These are phyloP conservation scores for Pyrrhosoma nymphula DNA, from an alignment of 2,888 invertebrate species.

Conservation along the genomic window DNA sequence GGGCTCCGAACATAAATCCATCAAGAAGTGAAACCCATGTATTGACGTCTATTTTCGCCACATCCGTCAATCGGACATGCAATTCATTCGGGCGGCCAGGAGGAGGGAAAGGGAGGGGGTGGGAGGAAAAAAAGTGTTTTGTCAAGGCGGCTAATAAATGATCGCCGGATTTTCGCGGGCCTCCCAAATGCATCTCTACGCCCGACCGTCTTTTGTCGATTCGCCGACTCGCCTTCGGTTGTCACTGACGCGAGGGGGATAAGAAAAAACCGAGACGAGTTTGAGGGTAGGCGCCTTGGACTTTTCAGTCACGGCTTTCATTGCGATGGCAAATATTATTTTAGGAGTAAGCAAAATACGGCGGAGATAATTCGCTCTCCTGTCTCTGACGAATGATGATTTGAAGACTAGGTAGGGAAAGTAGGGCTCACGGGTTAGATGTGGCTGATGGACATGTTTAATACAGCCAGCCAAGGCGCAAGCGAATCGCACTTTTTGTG, in stretches of 20 bases:
- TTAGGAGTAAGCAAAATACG: conserved; percentile 23
- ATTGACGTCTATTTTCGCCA: conserved; percentile 47
- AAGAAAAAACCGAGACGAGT: not conserved
- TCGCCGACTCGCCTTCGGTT: not conserved
- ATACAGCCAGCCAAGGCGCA: not conserved
- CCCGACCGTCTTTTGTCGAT: not conserved
- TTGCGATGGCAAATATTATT: conserved; percentile 41
- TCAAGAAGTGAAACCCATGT: not conserved
- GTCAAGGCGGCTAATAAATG: conserved; percentile 4
- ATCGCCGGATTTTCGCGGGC: conserved; percentile 29
- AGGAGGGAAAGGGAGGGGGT: not conserved
- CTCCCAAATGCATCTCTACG: conserved; percentile 20
- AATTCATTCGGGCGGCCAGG: conserved; percentile 33
- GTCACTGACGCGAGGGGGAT: not conserved
- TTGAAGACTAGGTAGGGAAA: not conserved
- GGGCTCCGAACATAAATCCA: conserved; percentile 3
- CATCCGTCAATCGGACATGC: conserved; percentile 50
- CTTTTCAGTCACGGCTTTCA: not conserved
- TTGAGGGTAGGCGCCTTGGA: not conserved
- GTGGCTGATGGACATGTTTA: not conserved
- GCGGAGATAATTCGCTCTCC: not conserved
- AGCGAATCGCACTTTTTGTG: too few relatives aligned
- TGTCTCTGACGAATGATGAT: not conserved
- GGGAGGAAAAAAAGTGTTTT: not conserved
- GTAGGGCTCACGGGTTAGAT: not conserved